Evolutionary conservation across 1,140 invertebrate species (phyloP).

Genomic region (Lordiphosa collinella): DNA sequence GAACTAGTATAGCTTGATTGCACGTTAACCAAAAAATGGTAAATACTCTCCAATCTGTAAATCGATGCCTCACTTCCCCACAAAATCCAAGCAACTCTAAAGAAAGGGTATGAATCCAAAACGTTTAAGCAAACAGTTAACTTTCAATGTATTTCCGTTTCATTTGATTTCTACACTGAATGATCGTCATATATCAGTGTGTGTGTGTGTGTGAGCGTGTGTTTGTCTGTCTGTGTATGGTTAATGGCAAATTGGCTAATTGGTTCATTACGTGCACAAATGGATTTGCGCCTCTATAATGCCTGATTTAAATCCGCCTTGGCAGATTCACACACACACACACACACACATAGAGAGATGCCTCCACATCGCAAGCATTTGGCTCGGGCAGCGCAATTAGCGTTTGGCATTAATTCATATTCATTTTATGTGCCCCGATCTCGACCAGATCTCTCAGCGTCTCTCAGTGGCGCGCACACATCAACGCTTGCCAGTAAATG

Average conservation of each 20-base stretch:
- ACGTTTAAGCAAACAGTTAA: neutral
- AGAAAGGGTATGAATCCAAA: neutral
- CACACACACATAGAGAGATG: conserved; percentile 10
- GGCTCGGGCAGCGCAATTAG: conserved; percentile 51
- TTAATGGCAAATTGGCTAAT: conserved; percentile 63
- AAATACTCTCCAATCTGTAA: too few species aligned
- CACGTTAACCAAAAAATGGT: too few species aligned
- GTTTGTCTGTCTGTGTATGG: conserved; percentile 8
- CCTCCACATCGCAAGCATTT: neutral
- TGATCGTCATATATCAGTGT: neutral
- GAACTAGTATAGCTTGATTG: too few species aligned
- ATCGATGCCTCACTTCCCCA: too few species aligned
- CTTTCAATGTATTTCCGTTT: conserved; percentile 20
- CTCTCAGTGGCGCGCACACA: conserved; percentile 24
- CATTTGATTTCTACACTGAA: conserved; percentile 25
- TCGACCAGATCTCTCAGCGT: conserved; percentile 8
- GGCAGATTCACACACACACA: conserved; percentile 23
- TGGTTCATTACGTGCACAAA: conserved; percentile 75
- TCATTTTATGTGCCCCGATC: conserved; percentile 37
- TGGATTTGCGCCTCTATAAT: conserved; percentile 74
- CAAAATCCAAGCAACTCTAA: too few species aligned
- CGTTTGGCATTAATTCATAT: conserved; percentile 70
- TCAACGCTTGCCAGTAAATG: conserved; percentile 74
- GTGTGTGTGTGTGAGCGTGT: neutral
- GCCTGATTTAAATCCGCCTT: conserved; percentile 50